Percentiles rank a stretch among this genome's conserved stretches.
These are phyloP conservation scores for Aphaenogaster rudis DNA, from an alignment of 1,140 invertebrate species.

Conservation along the genomic window DNA sequence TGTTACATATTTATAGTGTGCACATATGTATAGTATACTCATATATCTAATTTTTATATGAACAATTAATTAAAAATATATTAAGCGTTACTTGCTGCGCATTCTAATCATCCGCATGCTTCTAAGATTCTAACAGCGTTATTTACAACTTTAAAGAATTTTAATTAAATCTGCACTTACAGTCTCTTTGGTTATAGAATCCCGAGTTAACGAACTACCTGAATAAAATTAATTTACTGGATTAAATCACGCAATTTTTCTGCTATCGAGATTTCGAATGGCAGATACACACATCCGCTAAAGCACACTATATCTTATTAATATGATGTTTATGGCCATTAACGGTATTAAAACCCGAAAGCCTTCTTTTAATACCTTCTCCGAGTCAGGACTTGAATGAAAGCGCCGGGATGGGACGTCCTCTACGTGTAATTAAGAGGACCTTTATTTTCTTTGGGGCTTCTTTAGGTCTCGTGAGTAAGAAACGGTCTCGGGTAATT, in stretches of 20 bases:
- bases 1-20: not conserved
- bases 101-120: not conserved
- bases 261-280: slow-evolving; percentile 34
- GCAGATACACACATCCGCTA: slow-evolving; percentile 17
- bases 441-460: slow-evolving; percentile 40
- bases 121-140: not conserved
- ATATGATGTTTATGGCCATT: slow-evolving; percentile 57
- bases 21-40: not conserved
- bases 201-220: slow-evolving; percentile 17
- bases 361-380: not conserved
- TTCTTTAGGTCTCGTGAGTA: not conserved
- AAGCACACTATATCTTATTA: slow-evolving; percentile 39
- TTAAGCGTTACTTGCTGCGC: slow-evolving; percentile 14
- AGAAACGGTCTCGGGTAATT: slow-evolving; percentile 57
- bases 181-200: slow-evolving; percentile 9
- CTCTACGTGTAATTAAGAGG: slow-evolving; percentile 68
- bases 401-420: slow-evolving; percentile 6
- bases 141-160: slow-evolving; percentile 6
- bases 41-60: slow-evolving; percentile 31
- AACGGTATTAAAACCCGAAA: slow-evolving; percentile 48
- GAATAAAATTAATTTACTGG: slow-evolving; percentile 44
- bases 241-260: slow-evolving; percentile 33
- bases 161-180: slow-evolving; percentile 37
- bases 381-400: slow-evolving; percentile 29
- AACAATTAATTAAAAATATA: slow-evolving; percentile 42